Evolutionary conservation across 2,113 vertebrate species (phyloP).

Genomic region (Harpagus bidentatus): DNA sequence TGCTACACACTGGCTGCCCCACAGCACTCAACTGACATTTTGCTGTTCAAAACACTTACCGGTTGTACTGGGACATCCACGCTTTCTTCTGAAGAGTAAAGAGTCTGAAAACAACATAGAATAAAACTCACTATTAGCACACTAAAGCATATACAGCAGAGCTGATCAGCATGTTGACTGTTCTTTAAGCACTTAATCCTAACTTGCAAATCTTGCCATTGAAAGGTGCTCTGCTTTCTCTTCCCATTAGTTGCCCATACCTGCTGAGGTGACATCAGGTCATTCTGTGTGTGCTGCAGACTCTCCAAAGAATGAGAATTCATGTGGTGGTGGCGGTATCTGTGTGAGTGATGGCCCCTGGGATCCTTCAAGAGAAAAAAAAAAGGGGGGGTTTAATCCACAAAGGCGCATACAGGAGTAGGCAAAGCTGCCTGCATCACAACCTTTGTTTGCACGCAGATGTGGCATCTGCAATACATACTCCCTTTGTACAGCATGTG

Average conservation of each 20-base stretch:
- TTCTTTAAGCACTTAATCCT: background rate
- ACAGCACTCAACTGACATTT: background rate
- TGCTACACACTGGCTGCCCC: background rate
- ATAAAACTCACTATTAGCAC: background rate
- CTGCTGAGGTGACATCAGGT: conserved; percentile 22
- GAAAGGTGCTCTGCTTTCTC: background rate
- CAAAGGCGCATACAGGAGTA: background rate
- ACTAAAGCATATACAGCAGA: background rate
- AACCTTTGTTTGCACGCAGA: background rate
- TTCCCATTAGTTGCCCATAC: background rate
- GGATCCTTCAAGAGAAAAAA: background rate
- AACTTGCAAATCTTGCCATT: background rate
- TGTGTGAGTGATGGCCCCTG: background rate
- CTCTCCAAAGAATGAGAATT: conserved; percentile 30
- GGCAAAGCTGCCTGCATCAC: background rate
- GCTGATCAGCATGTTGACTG: background rate
- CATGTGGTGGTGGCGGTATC: background rate
- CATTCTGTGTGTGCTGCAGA: background rate
- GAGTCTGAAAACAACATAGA: conserved; percentile 48
- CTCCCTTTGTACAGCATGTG: background rate
- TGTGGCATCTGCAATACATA: background rate
- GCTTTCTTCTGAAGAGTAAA: conserved; percentile 63
- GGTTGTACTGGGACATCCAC: conserved; percentile 15
- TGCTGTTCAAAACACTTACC: conserved; percentile 28
- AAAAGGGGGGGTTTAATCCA: background rate